Percentiles rank a stretch among this genome's conserved stretches.
Conservation (phyloP, 2,113 vertebrate species). For the Lota lota region DNA sequence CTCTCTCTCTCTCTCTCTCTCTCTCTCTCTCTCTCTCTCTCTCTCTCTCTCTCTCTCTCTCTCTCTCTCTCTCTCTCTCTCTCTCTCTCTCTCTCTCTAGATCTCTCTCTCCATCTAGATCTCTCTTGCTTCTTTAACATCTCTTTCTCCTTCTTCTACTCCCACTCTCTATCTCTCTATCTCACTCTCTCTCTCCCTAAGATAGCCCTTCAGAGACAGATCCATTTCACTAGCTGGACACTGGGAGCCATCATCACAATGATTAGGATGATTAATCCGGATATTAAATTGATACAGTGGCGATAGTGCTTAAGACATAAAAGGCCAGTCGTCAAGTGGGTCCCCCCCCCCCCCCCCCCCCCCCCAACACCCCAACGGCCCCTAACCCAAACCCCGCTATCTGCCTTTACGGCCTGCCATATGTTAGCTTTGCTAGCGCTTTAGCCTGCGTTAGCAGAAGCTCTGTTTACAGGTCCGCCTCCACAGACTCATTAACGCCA, state of each 20-base stretch:
- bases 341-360: constrained; percentile 17
- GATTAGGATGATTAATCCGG: constrained; percentile 30
- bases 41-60: no score
- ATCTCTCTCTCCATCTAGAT: background rate
- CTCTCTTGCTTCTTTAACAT: background rate
- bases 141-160: constrained; percentile 17
- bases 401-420: constrained; percentile 29
- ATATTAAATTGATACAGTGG: constrained; percentile 26
- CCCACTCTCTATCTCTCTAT: background rate
- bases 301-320: constrained; percentile 13
- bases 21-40: no score
- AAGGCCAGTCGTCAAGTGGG: constrained; percentile 12
- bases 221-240: constrained; percentile 17
- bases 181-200: background rate
- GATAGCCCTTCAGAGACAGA: constrained; percentile 3
- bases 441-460: constrained; percentile 38
- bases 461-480: constrained; percentile 12
- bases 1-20: no score
- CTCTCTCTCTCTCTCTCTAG: constrained; percentile 4
- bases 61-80: no score
- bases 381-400: constrained; percentile 21
- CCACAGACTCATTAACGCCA: constrained; percentile 26
- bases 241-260: constrained; percentile 19
- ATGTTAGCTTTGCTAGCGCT: constrained; percentile 25
- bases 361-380: constrained; percentile 16